A percentile compares a stretch with the other conserved stretches of the same genome.
phyloP scores from a whole-genome alignment of 23 tunicate genomes.

The Ciona savignyi region DNA sequence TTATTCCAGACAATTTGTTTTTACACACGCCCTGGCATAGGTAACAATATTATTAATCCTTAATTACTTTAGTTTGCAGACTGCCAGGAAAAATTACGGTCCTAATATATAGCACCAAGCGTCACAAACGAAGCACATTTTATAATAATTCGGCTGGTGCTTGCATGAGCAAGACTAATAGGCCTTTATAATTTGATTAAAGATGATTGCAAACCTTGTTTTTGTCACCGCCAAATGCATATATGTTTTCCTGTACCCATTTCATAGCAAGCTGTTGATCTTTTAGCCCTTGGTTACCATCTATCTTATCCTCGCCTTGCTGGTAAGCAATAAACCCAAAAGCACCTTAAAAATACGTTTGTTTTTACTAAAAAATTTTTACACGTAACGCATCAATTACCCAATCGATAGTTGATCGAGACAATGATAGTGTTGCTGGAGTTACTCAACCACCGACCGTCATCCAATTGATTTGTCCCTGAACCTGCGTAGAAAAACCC shows the following conservation, averaged over 20 bases:
- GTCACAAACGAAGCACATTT: no score
- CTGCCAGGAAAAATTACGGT: no score
- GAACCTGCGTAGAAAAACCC: slow-evolving; percentile 50
- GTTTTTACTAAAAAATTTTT: no score
- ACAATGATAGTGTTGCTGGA: slow-evolving; percentile 75
- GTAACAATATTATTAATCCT: no score
- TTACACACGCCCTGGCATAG: no score
- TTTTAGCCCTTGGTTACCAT: slow-evolving; percentile 57
- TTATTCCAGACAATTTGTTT: no score
- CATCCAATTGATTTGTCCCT: slow-evolving; percentile 29
- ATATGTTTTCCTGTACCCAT: slow-evolving; percentile 61
- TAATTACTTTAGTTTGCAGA: no score
- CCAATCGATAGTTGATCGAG: slow-evolving; percentile 62
- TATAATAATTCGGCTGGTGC: no score
- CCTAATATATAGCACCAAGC: no score
- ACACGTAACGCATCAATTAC: no score
- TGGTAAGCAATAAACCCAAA: slow-evolving; percentile 25
- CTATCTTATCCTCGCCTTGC: slow-evolving; percentile 12
- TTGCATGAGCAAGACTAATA: no score
- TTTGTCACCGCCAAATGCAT: slow-evolving; percentile 56
- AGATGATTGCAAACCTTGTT: slow-evolving; percentile 4
- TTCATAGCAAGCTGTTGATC: slow-evolving; percentile 65
- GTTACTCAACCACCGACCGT: slow-evolving; percentile 51
- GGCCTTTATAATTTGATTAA: neutral
- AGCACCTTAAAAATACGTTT: slow-evolving; percentile 12